Evolutionary conservation across 1,140 invertebrate species (phyloP).

Genomic region (Trichonephila clavata): DNA sequence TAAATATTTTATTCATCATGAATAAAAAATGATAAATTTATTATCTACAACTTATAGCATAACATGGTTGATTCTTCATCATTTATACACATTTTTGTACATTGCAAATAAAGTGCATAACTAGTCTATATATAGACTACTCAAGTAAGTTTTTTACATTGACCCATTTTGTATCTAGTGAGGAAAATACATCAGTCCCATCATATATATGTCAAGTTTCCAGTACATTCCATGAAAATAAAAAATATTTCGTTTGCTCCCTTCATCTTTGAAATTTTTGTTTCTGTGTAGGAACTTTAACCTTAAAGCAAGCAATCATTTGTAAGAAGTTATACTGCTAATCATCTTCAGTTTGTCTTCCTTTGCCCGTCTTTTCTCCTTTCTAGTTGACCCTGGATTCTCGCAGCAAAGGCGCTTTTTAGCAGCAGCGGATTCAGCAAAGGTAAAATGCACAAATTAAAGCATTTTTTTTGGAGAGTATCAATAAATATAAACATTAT

Average conservation of each 20-base stretch:
- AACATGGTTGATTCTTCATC: background rate
- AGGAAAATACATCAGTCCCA: background rate
- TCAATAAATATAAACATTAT: background rate
- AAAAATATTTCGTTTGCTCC: no score
- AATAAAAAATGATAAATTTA: no score
- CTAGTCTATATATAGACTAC: background rate
- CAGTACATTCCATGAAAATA: no score
- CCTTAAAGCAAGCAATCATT: background rate
- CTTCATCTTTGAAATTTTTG: background rate
- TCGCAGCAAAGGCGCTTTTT: background rate
- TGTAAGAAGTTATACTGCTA: background rate
- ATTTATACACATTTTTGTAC: constrained; percentile 39
- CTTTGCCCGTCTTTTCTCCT: background rate
- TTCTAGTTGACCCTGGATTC: background rate
- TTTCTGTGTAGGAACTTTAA: background rate
- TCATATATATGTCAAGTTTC: no score
- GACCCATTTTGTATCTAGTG: no score
- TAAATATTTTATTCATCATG: background rate
- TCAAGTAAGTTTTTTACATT: no score
- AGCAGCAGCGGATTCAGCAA: background rate
- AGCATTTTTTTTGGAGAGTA: background rate
- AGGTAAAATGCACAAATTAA: background rate
- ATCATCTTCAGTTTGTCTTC: background rate
- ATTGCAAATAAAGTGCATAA: background rate
- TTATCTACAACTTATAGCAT: background rate